Evolutionary conservation across 2,113 vertebrate species (phyloP), one percentile per base, ranked within the genome.

Genomic region (Prinia subflava): DNA sequence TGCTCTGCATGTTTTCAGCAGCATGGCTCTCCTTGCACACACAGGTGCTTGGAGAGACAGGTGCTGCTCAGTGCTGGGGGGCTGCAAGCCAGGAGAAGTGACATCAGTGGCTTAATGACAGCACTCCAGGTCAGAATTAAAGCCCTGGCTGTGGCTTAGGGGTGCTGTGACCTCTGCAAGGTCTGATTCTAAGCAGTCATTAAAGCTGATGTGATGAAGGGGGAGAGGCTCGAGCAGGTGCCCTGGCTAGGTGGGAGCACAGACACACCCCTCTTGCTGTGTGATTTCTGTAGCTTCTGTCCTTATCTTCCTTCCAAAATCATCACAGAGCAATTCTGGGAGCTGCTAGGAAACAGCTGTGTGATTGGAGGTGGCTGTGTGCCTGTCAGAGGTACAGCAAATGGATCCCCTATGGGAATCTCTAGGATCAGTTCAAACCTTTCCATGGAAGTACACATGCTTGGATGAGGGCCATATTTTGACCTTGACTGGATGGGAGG

Each of bases 401-500:
- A 57, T 22, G 24, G 70, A 73, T 92, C 84, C 86, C 84, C 46
- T 15, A 5, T 44, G 75, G 75, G 75, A 71, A 59, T 35, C 84
- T 85, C 84, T 13, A 73, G 87, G 82, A 83, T 60, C 78, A 6
- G 53, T 25, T 37, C 64, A 94, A 74, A 59, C 69, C 87, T 85
- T 94, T 52, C 82, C 70, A 49, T 88, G 67, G 87, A 83, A 77
- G 70, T 23, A 80, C 93, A 80, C 23, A 30, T 13, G 13, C 33
- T 70, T 92, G 96, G 89, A 85, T 1, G 4, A 74, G 35, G 56
- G 68, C 88, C 68, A 30, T 46, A 14, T 53, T 93, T 68, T 93
- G 87, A 95, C 88, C 85, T 94, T 88, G 88, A 71, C 68, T 75
- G 68, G 31, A 63, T 94, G 70, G 46, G 69, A 83, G 67, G 64